Percentiles rank a stretch among this genome's conserved stretches.
These are phyloP conservation scores for Xestobium rufovillosum DNA, from an alignment of 2,888 invertebrate genomes.

Conservation along the genomic window DNA sequence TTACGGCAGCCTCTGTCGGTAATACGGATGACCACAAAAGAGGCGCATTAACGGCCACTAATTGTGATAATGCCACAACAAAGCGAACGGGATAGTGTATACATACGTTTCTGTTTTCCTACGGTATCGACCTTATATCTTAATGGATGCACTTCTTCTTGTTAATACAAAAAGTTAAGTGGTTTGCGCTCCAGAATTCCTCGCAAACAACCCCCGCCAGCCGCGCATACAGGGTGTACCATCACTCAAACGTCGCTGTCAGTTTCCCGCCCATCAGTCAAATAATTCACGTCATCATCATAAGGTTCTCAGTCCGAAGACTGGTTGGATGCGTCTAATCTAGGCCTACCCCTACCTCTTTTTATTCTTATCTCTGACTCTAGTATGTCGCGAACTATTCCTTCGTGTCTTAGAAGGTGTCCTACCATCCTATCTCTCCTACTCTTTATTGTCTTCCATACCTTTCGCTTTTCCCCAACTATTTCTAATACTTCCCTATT, in stretches of 20 bases:
- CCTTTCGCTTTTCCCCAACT: no score
- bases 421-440: no score
- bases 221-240: conserved; percentile 1
- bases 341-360: no score
- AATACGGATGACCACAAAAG: conserved; percentile 14
- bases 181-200: conserved; percentile 15
- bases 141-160: conserved; percentile 28
- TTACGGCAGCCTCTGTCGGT: conserved; percentile 4
- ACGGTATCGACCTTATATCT: conserved; percentile 22
- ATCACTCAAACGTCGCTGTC: not conserved
- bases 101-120: conserved; percentile 16
- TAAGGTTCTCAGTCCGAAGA: no score
- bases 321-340: no score
- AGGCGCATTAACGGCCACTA: conserved; percentile 11
- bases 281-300: no score
- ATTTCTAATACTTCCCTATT: no score
- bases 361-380: no score
- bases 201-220: conserved; percentile 3
- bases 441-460: no score
- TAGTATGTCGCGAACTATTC: no score
- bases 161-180: conserved; percentile 25
- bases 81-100: conserved; percentile 4
- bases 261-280: no score
- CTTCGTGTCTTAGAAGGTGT: no score
- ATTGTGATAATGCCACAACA: conserved; percentile 17